Conservation (phyloP, 2,113 vertebrate species). For the Macquaria ambigua region DNA sequence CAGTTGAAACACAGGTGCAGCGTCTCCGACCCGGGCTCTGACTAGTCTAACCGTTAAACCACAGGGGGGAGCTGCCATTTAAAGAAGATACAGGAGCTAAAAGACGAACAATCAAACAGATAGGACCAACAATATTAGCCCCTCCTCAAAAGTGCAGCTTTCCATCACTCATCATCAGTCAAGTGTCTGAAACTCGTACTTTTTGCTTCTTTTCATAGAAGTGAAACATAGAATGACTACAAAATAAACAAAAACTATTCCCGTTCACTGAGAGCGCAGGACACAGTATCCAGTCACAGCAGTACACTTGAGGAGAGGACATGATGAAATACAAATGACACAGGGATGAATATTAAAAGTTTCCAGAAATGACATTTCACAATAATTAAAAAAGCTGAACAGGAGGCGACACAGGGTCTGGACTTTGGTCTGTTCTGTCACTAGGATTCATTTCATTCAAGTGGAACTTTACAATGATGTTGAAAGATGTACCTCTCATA, state of each 20-base stretch:
- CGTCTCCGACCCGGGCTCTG: constrained; percentile 31
- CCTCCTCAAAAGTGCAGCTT: constrained; percentile 74
- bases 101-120: constrained; percentile 65
- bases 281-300: constrained; percentile 79
- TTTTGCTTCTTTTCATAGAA: constrained; percentile 50
- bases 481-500: constrained; percentile 21
- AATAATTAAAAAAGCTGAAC: constrained; percentile 60
- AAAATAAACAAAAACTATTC: constrained; percentile 54
- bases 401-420: constrained; percentile 59
- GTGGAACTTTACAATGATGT: not conserved
- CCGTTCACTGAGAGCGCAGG: constrained; percentile 65
- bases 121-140: constrained; percentile 55
- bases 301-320: constrained; percentile 69
- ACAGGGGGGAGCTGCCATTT: constrained; percentile 69
- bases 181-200: constrained; percentile 28
- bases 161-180: constrained; percentile 38
- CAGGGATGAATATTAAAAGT: constrained; percentile 58
- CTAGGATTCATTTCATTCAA: constrained; percentile 1
- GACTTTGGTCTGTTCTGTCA: constrained; percentile 26
- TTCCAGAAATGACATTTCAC: constrained; percentile 67
- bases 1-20: constrained; percentile 19
- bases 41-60: constrained; percentile 36
- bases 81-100: constrained; percentile 47
- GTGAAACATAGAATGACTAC: constrained; percentile 51
- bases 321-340: constrained; percentile 56